Base-by-base conservation (phyloP, 2,797 vertebrate species). In the Gobio occitaniae region DNA sequence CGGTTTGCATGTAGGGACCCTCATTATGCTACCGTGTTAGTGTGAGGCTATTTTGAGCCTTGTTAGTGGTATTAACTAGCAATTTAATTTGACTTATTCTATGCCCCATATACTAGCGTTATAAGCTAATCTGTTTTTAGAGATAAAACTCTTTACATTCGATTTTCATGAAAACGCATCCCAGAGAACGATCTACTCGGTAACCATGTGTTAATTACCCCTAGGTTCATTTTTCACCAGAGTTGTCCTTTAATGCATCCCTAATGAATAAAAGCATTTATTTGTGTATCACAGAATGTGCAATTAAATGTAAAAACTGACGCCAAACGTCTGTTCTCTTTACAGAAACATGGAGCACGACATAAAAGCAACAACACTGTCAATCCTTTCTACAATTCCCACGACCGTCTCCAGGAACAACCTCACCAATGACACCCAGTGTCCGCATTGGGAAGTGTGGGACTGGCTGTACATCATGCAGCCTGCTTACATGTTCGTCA, bases 381-480 rank as follows among this genome's bases (percentile, higher is more conserved):
- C 88, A 16, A 16, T 71, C 70, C 32, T 85, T 19, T 44, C 65
- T n/a, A 66, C 75, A 21, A 44, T 29, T 16, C 84, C 68, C 38
- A 6, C 56, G 2, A 36, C 52, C n/a, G 25, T 63, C 12, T 19
- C 90, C 19, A 84, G 70, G 41, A 77, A 86, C 29, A 91, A 90
- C 71, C 9, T 47, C 66, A 92, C 80, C 61, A 95, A 96, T 21
- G 59, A 68, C 86, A 94, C 90, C 0, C 1, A 69, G 2, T 97
- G 97, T 72, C 86, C 86, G 0, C 83, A 92, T 1, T 0, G 12
- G 0, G 92, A 93, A 0, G 91, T 86, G 87, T 98, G 96, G 97
- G 84, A 93, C 0, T 92, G 94, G 15, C 89, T 97, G 32, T 75
- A 90, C 52, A 48, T n/a, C 16, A 59, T 90, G 41, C 78, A 95